Base-by-base conservation (phyloP, 2,888 invertebrate species). In the Plagiodera versicolora region DNA sequence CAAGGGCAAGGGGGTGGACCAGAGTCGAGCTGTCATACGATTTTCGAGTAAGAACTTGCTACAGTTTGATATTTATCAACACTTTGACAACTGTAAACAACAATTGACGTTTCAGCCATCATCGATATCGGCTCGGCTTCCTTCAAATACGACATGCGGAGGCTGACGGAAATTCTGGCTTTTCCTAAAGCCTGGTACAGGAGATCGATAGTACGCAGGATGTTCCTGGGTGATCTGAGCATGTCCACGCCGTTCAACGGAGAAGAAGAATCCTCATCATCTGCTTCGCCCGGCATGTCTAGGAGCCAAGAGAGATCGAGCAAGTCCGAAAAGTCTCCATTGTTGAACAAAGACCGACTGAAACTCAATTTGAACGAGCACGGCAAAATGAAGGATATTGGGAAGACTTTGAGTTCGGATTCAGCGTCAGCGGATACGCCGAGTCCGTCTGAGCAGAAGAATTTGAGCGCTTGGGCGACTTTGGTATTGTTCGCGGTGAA, bases 171-270 rank as follows among this genome's bases (percentile, higher is more conserved):
- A 83, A 97, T 99, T 74, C 83, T 99, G 60, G 96, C 97, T 0
- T 98, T 99, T 79, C 98, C 98, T 0, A 96, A 96, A 81, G 98
- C 98, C 11, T 99, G 99, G 99, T 99, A 99, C 81, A 84, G 98
- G 1, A 87, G 95, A 39, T 93, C 93, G 69, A 94, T 99, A 73
- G 95, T 98, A 24, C 84, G 96, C 6, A 84, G 96, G 19, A 85
- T 98, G 75, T 97, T 97, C 81, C 85, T 97, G 53, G 97, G 99
- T 0, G 98, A 99, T 81, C 86, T 96, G 58, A 93, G 91, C 75
- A 84, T 88, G 70, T 74, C 76, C 0, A 72, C 74, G 0, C 73
- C 73, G 1, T 74, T 76, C 54, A 78, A 75, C 56, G 80, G 79
- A 44, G 79, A 80, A 49, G 78, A 75, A 8, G 76, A 76, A 39